These are phyloP conservation scores for Drosophila gaucha DNA, from an alignment of 2,888 invertebrate species.

Conservation along the genomic window DNA sequence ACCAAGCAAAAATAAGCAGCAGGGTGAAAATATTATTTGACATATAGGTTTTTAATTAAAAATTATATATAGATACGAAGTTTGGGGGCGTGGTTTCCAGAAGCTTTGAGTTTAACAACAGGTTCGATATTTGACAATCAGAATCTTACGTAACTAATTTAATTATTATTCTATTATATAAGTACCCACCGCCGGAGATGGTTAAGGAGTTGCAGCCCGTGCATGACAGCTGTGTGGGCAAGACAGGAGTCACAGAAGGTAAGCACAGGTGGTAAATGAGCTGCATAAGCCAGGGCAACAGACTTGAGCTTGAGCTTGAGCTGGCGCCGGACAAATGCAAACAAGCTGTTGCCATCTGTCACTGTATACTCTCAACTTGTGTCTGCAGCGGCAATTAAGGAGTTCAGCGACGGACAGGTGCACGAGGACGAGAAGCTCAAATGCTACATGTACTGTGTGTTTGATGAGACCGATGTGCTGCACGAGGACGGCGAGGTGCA, in stretches of 20 bases:
- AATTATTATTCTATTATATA: not conserved
- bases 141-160: not conserved
- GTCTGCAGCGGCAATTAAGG: slow-evolving; percentile 83
- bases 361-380: slow-evolving; percentile 26
- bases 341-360: slow-evolving; percentile 44
- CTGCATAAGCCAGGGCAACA: slow-evolving; percentile 11
- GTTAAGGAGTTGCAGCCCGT: slow-evolving; percentile 65
- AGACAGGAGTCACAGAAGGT: slow-evolving; percentile 81
- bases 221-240: slow-evolving; percentile 72
- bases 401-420: slow-evolving; percentile 84
- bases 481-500: slow-evolving; percentile 84
- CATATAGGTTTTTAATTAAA: too few species aligned
- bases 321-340: slow-evolving; percentile 25
- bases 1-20: too few species aligned
- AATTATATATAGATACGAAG: too few species aligned
- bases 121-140: too few species aligned
- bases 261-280: slow-evolving; percentile 31
- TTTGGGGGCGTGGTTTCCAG: too few species aligned
- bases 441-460: slow-evolving; percentile 85
- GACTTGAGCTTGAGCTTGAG: slow-evolving; percentile 1
- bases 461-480: slow-evolving; percentile 83
- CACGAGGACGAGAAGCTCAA: slow-evolving; percentile 84
- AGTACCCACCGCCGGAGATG: slow-evolving; percentile 80
- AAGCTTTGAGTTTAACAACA: too few species aligned
- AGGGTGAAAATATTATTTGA: too few species aligned